phyloP scores from a whole-genome alignment of 2,888 invertebrate species.

The Nemapogon koenigi region DNA sequence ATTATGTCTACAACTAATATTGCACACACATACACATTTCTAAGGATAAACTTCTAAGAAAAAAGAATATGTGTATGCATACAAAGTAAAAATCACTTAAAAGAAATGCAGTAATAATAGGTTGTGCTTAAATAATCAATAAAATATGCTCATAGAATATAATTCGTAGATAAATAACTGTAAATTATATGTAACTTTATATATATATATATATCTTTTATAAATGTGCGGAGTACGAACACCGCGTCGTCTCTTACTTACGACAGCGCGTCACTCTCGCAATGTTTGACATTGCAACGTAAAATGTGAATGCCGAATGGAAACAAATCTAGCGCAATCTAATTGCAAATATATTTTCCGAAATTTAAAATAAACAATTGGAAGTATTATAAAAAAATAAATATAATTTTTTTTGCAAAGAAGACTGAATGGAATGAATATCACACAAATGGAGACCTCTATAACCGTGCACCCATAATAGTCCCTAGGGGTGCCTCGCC shows the following conservation, averaged over 20 bases:
- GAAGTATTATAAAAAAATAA: conserved; percentile 31
- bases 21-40: conserved; percentile 66
- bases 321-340: conserved; percentile 57
- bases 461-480: conserved; percentile 21
- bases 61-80: conserved; percentile 57
- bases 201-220: not conserved
- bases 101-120: conserved; percentile 34
- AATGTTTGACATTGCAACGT: conserved; percentile 47
- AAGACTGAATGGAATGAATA: conserved; percentile 56
- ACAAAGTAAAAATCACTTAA: conserved; percentile 51
- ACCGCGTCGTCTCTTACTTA: too few relatives aligned
- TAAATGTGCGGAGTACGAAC: too few relatives aligned
- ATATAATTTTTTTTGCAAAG: conserved; percentile 20
- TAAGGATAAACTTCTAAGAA: conserved; percentile 29
- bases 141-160: conserved; percentile 60
- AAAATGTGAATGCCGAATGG: conserved; percentile 18
- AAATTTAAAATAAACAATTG: conserved; percentile 25
- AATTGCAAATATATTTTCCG: conserved; percentile 37
- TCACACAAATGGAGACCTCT: conserved; percentile 56
- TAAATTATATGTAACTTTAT: conserved; percentile 42
- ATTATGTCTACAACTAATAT: conserved; percentile 57
- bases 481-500: not conserved
- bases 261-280: too few relatives aligned
- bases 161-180: conserved; percentile 50
- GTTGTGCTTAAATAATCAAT: conserved; percentile 22